These are phyloP conservation scores for Zoanthus sociatus DNA, from an alignment of 92 coral and sea anemone genomes.

Conservation along the genomic window DNA sequence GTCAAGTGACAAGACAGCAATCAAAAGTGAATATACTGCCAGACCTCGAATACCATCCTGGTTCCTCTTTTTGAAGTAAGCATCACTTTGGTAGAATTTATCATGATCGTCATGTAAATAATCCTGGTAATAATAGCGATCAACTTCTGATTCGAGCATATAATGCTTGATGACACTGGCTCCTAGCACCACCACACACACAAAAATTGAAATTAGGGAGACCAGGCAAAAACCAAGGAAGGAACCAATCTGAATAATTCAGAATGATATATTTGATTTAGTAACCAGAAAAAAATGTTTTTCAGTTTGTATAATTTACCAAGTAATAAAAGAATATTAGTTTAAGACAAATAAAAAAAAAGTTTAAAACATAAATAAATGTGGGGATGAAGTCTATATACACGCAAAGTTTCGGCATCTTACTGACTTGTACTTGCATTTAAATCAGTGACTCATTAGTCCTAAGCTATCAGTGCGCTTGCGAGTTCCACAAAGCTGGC, in stretches of 20 bases:
- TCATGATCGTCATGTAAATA: slow-evolving; percentile 55
- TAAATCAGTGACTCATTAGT: no score
- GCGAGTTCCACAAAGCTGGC: no score
- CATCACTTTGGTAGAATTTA: slow-evolving; percentile 54
- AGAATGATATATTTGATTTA: neutral
- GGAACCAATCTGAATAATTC: slow-evolving; percentile 60
- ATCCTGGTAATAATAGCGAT: slow-evolving; percentile 66
- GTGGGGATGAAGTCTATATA: no score
- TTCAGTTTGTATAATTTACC: no score
- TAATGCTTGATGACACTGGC: slow-evolving; percentile 66
- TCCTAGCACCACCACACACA: slow-evolving; percentile 72
- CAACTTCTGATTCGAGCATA: slow-evolving; percentile 69
- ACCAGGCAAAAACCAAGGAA: slow-evolving; percentile 78
- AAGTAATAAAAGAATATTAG: no score
- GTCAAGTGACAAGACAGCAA: slow-evolving; percentile 64
- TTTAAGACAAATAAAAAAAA: no score
- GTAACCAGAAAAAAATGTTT: neutral
- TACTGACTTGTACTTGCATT: no score
- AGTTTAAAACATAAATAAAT: no score
- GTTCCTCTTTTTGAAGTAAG: slow-evolving; percentile 68
- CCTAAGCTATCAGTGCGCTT: no score
- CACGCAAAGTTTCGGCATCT: no score
- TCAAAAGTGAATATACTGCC: slow-evolving; percentile 65
- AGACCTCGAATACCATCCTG: slow-evolving; percentile 62
- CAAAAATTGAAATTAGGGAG: slow-evolving; percentile 62